Evolutionary conservation across 2,888 invertebrate genomes (phyloP).

Genomic region (Microplitis deprimator): DNA sequence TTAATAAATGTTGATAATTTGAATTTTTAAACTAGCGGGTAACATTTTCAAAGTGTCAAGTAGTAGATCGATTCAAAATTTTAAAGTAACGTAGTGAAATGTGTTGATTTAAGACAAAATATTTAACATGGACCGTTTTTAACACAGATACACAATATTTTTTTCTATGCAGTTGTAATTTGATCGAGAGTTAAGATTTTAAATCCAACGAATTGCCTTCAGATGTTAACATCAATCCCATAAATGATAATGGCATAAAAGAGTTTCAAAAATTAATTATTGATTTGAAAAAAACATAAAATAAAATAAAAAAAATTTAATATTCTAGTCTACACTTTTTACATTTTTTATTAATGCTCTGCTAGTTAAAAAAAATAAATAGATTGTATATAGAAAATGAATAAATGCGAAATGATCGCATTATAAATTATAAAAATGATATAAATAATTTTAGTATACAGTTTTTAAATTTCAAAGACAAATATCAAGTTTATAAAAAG

Average conservation of each 20-base stretch:
- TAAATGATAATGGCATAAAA: background rate
- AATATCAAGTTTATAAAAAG: background rate
- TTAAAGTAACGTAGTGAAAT: too few species aligned
- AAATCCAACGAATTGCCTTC: background rate
- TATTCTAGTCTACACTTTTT: constrained; percentile 42
- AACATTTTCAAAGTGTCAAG: too few species aligned
- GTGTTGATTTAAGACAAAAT: too few species aligned
- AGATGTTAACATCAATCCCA: background rate
- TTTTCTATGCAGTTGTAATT: background rate
- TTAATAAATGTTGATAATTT: too few species aligned
- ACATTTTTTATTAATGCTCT: constrained; percentile 50
- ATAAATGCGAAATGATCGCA: constrained; percentile 27
- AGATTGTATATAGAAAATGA: constrained; percentile 49
- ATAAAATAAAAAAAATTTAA: constrained; percentile 5
- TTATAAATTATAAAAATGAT: constrained; percentile 30
- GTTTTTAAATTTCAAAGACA: constrained; percentile 2
- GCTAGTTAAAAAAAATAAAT: constrained; percentile 47
- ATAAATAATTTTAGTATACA: constrained; percentile 8
- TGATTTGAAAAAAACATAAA: background rate
- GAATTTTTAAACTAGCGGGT: too few species aligned
- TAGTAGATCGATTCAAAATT: too few species aligned
- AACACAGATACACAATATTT: too few species aligned
- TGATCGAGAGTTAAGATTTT: background rate
- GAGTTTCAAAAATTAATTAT: background rate
- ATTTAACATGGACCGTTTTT: too few species aligned